phyloP scores from a whole-genome alignment of 2,888 invertebrate species.

The Idaea aversata region DNA sequence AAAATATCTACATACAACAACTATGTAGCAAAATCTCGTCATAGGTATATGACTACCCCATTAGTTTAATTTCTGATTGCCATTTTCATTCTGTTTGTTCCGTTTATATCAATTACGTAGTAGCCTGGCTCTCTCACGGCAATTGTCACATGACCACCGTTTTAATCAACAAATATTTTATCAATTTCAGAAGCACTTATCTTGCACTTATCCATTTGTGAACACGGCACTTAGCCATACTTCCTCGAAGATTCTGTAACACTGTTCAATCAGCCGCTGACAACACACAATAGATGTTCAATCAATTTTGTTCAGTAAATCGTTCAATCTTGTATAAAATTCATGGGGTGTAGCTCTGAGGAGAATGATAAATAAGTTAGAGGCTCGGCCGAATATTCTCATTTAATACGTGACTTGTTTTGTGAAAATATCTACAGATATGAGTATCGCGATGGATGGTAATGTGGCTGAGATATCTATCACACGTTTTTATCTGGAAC shows the following conservation, averaged over 20 bases:
- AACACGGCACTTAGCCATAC: conserved; percentile 2
- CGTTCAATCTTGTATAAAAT: conserved; percentile 80
- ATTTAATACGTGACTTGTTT: conserved; percentile 80
- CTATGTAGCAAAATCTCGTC: too few species aligned
- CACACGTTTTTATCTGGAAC: conserved; percentile 57
- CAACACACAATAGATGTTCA: conserved; percentile 75
- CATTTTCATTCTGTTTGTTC: not conserved
- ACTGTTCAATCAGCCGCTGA: conserved; percentile 68
- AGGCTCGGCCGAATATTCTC: conserved; percentile 79
- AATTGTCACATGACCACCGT: conserved; percentile 10
- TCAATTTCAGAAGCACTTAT: conserved; percentile 20
- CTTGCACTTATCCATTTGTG: conserved; percentile 20
- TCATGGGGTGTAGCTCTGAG: conserved; percentile 77
- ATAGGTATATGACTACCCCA: too few species aligned
- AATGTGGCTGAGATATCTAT: conserved; percentile 64
- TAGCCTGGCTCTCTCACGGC: not conserved
- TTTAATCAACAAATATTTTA: conserved; percentile 19
- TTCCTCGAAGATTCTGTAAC: conserved; percentile 29
- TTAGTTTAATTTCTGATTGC: too few species aligned
- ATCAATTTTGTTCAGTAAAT: conserved; percentile 78
- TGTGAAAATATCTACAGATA: conserved; percentile 69
- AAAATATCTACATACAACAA: too few species aligned
- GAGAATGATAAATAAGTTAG: conserved; percentile 79
- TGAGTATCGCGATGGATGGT: conserved; percentile 67
- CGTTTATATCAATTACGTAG: not conserved